Percentiles rank a stretch among this genome's conserved stretches.
phyloP scores from a whole-genome alignment of 2,888 invertebrate genomes.

The Dichetophora obliterata region DNA sequence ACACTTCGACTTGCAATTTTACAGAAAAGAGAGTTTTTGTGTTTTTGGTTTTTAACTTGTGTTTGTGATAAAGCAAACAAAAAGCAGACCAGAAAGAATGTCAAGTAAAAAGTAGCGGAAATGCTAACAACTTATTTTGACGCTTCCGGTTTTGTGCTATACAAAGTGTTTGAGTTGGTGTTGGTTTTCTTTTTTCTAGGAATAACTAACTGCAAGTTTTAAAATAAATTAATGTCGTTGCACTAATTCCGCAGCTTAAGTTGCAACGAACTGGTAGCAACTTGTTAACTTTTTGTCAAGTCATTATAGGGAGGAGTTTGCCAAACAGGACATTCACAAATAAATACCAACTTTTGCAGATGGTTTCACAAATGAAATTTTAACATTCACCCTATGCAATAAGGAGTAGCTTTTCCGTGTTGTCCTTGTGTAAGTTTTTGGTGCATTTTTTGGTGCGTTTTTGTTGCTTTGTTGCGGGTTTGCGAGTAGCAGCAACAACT shows the following conservation, averaged over 20 bases:
- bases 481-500: not conserved
- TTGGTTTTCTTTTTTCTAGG: slow-evolving; percentile 11
- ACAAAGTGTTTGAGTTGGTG: not conserved
- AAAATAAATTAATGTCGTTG: slow-evolving; percentile 56
- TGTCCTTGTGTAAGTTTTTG: not conserved
- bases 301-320: not conserved
- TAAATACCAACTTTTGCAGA: not conserved
- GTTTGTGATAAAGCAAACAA: slow-evolving; percentile 11
- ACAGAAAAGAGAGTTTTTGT: slow-evolving; percentile 40
- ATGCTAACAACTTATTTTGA: slow-evolving; percentile 62
- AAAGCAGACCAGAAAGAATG: slow-evolving; percentile 8
- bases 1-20: not conserved
- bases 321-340: not conserved
- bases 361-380: not conserved
- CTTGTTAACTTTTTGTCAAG: not conserved
- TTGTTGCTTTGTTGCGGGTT: not conserved
- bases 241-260: slow-evolving; percentile 50
- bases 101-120: slow-evolving; percentile 53
- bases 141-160: slow-evolving; percentile 50
- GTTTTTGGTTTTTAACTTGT: not conserved
- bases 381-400: not conserved
- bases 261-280: slow-evolving; percentile 10
- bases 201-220: slow-evolving; percentile 39
- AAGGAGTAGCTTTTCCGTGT: not conserved
- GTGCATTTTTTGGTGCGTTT: not conserved